A percentile compares a stretch with the other conserved stretches of the same genome.
Conservation (phyloP, 2,797 vertebrate species). For the Argya squamiceps region DNA sequence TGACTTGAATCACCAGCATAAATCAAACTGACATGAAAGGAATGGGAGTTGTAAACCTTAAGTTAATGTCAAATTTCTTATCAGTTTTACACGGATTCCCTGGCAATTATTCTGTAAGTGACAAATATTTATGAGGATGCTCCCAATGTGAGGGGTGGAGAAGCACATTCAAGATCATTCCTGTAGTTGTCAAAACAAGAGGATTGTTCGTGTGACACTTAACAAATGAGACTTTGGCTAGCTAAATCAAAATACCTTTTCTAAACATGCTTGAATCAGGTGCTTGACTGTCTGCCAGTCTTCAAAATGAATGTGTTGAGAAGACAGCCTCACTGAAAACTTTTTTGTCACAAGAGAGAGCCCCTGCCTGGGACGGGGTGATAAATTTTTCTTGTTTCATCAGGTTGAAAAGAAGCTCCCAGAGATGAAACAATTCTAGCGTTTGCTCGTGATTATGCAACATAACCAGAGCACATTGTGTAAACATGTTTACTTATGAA, state of each 20-base stretch:
- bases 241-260: conserved; percentile 58
- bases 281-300: conserved; percentile 67
- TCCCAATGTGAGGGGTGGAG: background rate
- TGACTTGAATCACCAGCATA: conserved; percentile 11
- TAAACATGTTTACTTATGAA: conserved; percentile 48
- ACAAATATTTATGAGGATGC: conserved; percentile 48
- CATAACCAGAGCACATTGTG: background rate
- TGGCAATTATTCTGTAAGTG: background rate
- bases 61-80: conserved; percentile 39
- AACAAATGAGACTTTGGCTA: conserved; percentile 36
- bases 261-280: conserved; percentile 34
- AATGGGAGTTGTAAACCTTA: conserved; percentile 32
- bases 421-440: background rate
- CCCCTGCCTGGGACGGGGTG: background rate
- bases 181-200: conserved; percentile 59
- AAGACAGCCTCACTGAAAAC: background rate
- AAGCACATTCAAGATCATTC: conserved; percentile 32
- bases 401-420: conserved; percentile 9
- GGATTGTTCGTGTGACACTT: conserved; percentile 40
- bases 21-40: conserved; percentile 49
- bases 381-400: conserved; percentile 52
- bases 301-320: conserved; percentile 30
- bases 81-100: conserved; percentile 5
- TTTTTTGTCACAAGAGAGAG: conserved; percentile 31
- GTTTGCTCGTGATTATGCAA: background rate